Conservation (phyloP, 2,797 vertebrate species). For the Microctenopoma lineatum region DNA sequence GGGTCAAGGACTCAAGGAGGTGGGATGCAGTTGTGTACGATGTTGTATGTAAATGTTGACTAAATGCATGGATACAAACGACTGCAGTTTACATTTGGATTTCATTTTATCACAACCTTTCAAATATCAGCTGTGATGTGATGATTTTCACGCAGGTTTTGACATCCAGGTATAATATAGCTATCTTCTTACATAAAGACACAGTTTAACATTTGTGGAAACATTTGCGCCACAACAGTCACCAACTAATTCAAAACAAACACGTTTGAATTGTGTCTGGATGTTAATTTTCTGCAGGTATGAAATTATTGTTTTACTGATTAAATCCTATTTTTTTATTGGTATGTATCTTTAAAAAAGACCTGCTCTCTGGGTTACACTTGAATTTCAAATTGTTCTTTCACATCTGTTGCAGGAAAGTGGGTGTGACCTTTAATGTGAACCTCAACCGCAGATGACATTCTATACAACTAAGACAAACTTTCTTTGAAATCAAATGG, state of each 20-base stretch:
- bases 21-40: constrained; percentile 9
- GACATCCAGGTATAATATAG: too few species aligned
- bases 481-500: neutral
- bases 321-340: neutral
- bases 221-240: too few species aligned
- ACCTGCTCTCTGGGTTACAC: neutral
- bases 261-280: neutral
- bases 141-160: too few species aligned
- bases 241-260: too few species aligned
- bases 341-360: neutral
- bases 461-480: neutral
- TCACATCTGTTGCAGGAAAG: neutral
- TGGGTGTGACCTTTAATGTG: neutral
- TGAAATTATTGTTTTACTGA: neutral
- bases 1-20: constrained; percentile 61
- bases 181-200: too few species aligned
- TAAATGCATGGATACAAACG: neutral
- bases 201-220: too few species aligned
- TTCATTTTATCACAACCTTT: too few species aligned
- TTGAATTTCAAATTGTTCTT: neutral
- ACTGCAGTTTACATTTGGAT: neutral
- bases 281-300: neutral
- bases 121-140: too few species aligned
- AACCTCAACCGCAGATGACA: neutral
- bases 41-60: neutral